phyloP scores from a whole-genome alignment of 2,888 invertebrate genomes.

The Bruchidius siliquastri region DNA sequence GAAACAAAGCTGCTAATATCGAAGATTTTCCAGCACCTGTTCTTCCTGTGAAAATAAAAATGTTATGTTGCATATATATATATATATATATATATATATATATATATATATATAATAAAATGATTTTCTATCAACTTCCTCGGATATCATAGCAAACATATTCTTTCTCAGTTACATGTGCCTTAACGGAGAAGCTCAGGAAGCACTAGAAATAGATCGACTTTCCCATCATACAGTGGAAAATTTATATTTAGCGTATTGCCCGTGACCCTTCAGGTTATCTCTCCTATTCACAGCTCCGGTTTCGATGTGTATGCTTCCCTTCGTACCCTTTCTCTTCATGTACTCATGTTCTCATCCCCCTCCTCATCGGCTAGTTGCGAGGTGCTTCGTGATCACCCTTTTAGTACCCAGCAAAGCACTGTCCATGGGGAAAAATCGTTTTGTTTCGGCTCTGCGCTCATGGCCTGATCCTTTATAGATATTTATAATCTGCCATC shows the following conservation, averaged over 20 bases:
- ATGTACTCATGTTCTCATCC: too few relatives aligned
- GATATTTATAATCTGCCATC: neutral
- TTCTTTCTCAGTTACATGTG: too few relatives aligned
- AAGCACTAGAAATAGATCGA: neutral
- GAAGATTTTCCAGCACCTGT: slow-evolving; percentile 79
- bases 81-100: too few relatives aligned
- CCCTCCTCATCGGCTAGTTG: too few relatives aligned
- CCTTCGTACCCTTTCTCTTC: too few relatives aligned
- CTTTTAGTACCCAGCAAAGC: neutral
- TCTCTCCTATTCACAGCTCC: too few relatives aligned
- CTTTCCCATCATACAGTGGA: neutral
- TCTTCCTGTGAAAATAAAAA: slow-evolving; percentile 43
- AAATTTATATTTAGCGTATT: neutral
- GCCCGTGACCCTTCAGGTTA: neutral
- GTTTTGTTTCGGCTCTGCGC: neutral
- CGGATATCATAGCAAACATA: too few relatives aligned
- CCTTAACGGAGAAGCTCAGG: too few relatives aligned
- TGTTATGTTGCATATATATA: too few relatives aligned
- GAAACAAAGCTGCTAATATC: slow-evolving; percentile 64
- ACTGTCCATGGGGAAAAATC: neutral
- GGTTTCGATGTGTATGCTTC: too few relatives aligned
- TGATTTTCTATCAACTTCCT: too few relatives aligned
- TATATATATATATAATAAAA: too few relatives aligned
- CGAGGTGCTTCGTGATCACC: neutral
- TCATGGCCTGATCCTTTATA: neutral